Conservation (phyloP, 2,797 vertebrate genomes). For the Schizothorax lantsangensis region DNA sequence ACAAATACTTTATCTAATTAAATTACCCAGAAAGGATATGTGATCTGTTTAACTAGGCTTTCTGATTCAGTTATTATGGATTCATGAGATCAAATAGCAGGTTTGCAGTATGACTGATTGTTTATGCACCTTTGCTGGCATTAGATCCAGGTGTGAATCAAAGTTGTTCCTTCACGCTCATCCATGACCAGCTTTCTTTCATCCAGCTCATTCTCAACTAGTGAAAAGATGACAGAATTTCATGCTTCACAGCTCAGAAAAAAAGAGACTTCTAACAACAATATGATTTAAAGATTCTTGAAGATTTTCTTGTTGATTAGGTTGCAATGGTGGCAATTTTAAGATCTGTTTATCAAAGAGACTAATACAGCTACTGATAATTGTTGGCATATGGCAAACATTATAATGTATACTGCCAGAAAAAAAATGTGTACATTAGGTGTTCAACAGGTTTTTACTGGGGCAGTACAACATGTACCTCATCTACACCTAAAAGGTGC, state of each 20-base stretch:
- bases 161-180: neutral
- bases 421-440: neutral
- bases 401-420: neutral
- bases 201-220: neutral
- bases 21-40: constrained; percentile 4
- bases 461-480: neutral
- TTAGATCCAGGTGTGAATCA: constrained; percentile 1
- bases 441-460: neutral
- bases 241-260: neutral
- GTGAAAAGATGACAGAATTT: neutral
- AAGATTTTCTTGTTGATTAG: neutral
- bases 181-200: neutral
- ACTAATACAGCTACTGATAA: neutral
- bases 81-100: neutral
- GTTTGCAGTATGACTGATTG: neutral
- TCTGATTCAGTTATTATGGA: neutral
- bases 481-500: neutral
- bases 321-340: neutral
- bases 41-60: neutral
- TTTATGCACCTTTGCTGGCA: constrained; percentile 10
- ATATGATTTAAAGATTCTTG: neutral
- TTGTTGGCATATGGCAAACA: neutral
- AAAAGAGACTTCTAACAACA: neutral
- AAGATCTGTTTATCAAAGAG: neutral
- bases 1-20: neutral